Conservation (phyloP, 2,113 vertebrate species). For the Notiomystis cincta region DNA sequence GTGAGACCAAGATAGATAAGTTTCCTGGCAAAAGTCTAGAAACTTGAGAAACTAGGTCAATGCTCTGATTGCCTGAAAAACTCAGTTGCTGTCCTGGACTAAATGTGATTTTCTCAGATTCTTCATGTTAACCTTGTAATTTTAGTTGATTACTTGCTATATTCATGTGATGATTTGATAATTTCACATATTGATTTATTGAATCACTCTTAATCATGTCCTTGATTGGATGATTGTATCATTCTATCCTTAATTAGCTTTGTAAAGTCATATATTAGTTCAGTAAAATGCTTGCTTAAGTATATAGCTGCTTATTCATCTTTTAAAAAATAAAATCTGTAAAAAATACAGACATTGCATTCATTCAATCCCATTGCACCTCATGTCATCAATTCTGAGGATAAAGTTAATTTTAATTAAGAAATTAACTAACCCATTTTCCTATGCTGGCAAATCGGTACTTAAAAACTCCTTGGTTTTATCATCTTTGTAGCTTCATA, state of each 20-base stretch:
- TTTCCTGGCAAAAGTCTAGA: background rate
- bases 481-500: background rate
- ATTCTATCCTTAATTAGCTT: background rate
- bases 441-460: background rate
- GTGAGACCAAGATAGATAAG: background rate
- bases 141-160: background rate
- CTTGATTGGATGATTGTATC: background rate
- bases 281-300: background rate
- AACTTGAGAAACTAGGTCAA: background rate
- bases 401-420: background rate
- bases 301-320: background rate
- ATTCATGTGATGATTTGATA: background rate
- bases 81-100: background rate
- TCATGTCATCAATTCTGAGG: background rate
- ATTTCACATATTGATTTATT: constrained; percentile 13
- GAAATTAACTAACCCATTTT: background rate
- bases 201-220: background rate
- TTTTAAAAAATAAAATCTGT: background rate
- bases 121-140: background rate
- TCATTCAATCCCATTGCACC: background rate
- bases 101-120: background rate
- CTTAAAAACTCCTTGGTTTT: background rate
- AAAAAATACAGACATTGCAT: background rate
- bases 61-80: background rate
- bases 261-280: background rate